phyloP scores from a whole-genome alignment of 2,888 invertebrate species.

The Tanytarsus gracilentus region DNA sequence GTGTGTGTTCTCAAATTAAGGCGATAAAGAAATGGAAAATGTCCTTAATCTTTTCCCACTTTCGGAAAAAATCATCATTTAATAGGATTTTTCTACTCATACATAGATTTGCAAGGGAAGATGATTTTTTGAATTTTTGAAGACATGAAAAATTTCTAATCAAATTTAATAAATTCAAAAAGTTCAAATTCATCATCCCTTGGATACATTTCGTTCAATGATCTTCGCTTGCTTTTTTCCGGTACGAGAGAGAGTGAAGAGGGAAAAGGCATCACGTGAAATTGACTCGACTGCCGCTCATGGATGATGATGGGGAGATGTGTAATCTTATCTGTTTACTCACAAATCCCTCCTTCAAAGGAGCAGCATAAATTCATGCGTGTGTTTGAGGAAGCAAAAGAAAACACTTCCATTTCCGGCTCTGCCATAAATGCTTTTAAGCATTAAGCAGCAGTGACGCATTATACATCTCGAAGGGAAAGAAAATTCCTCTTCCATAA shows the following conservation, averaged over 20 bases:
- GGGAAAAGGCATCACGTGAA: slow-evolving; percentile 1
- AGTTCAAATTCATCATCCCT: too few relatives aligned
- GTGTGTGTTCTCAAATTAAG: slow-evolving; percentile 7
- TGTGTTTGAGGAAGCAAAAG: background rate
- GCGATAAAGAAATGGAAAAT: background rate
- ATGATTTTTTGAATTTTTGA: too few relatives aligned
- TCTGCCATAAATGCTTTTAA: background rate
- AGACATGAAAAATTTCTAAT: too few relatives aligned
- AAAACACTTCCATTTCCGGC: slow-evolving; percentile 19
- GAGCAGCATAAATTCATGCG: too few relatives aligned
- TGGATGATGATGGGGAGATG: background rate
- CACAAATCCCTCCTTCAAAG: background rate
- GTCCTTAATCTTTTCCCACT: slow-evolving; percentile 22
- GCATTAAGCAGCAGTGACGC: slow-evolving; percentile 4
- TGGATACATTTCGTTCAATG: slow-evolving; percentile 3
- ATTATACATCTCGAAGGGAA: background rate
- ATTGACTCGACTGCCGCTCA: slow-evolving; percentile 1
- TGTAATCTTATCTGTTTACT: slow-evolving; percentile 27
- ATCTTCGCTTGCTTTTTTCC: slow-evolving; percentile 7
- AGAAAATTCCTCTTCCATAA: background rate
- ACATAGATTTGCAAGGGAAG: too few relatives aligned
- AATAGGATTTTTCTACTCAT: slow-evolving; percentile 13
- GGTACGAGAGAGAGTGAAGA: background rate
- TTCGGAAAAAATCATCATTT: slow-evolving; percentile 5
- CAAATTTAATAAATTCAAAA: too few relatives aligned